phyloP scores from a whole-genome alignment of 2,113 vertebrate genomes.

The Ia io region DNA sequence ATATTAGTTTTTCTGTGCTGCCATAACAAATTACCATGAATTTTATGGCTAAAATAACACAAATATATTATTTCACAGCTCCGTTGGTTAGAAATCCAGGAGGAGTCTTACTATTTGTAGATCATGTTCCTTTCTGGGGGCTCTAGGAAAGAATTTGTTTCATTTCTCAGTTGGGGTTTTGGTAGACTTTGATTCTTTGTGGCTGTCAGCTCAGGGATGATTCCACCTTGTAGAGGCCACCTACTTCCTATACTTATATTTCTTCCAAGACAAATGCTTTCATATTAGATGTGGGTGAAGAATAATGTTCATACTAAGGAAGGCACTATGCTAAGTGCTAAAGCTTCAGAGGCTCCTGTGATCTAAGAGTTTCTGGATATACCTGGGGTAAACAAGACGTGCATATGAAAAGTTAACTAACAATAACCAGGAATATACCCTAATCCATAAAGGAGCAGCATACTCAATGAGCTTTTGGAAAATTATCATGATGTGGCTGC shows the following conservation, averaged over 20 bases:
- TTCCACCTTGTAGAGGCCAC: too few relatives aligned
- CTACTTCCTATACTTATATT: background rate
- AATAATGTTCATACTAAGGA: slow-evolving; percentile 19
- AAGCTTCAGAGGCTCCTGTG: background rate
- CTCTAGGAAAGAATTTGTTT: background rate
- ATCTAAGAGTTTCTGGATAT: background rate
- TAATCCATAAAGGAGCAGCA: background rate
- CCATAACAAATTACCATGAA: background rate
- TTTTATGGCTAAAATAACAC: background rate
- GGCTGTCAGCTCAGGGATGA: background rate
- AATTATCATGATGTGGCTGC: background rate
- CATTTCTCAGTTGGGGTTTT: background rate
- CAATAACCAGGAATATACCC: background rate
- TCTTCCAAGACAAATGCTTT: slow-evolving; percentile 22
- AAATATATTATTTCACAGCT: background rate
- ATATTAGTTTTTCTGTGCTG: background rate
- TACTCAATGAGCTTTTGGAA: background rate
- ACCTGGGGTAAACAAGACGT: background rate
- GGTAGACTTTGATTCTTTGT: background rate
- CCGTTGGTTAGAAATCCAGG: background rate
- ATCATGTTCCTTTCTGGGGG: background rate
- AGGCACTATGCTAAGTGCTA: slow-evolving; percentile 6
- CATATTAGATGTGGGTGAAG: slow-evolving; percentile 28
- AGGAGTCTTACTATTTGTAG: background rate
- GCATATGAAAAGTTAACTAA: background rate